Evolutionary conservation across 2,797 vertebrate species (phyloP).

Genomic region (Gymnocypris eckloni): DNA sequence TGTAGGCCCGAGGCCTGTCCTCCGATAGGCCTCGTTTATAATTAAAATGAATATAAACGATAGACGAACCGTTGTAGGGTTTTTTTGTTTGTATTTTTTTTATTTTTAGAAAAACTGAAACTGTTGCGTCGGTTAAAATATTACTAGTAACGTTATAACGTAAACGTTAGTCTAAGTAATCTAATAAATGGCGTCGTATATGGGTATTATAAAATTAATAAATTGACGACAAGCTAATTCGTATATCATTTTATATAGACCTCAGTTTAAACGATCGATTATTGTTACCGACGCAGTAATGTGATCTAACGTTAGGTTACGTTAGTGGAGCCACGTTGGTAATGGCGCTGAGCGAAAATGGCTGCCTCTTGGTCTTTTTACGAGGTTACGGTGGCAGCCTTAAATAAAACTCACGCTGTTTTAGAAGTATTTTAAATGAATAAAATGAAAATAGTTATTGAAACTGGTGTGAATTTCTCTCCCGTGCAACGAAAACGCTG

Average conservation of each 20-base stretch:
- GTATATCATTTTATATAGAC: neutral
- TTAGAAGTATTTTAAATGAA: no score
- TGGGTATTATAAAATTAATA: neutral
- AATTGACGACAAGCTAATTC: neutral
- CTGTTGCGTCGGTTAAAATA: neutral
- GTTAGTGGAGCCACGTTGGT: slow-evolving; percentile 68
- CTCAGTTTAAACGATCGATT: neutral
- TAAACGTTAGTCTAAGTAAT: neutral
- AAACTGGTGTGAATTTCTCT: neutral
- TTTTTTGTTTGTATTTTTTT: no score
- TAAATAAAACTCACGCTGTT: neutral
- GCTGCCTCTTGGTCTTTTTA: slow-evolving; percentile 62
- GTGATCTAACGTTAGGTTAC: neutral
- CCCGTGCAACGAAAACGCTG: neutral
- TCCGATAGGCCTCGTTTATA: neutral
- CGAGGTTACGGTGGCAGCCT: neutral
- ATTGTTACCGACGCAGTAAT: neutral
- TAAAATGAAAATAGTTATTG: neutral
- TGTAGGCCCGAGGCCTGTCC: slow-evolving; percentile 16
- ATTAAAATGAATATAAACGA: neutral
- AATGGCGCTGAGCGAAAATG: slow-evolving; percentile 70
- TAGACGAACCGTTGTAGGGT: fast-evolving
- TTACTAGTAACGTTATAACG: neutral
- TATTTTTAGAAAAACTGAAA: neutral
- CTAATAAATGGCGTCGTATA: neutral